Percentiles rank a stretch among this genome's conserved stretches.
Evolutionary conservation across 2,888 invertebrate species (phyloP).

Genomic region (Deilephila elpenor): DNA sequence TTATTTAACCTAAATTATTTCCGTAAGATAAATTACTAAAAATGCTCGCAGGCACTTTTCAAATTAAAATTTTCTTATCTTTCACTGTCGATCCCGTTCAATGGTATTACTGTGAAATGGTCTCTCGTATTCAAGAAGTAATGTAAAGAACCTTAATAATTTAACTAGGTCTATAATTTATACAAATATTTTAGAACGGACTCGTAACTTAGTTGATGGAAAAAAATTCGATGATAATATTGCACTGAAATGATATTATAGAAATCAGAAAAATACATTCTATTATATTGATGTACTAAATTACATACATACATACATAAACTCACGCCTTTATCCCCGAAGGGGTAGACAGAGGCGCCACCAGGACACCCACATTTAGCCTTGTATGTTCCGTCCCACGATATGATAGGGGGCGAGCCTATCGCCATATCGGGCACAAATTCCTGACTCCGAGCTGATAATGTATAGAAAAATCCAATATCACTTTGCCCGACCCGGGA

Average conservation of each 20-base stretch:
- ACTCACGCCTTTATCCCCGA: too few relatives aligned
- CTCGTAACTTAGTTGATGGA: background rate
- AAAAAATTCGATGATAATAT: background rate
- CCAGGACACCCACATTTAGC: too few relatives aligned
- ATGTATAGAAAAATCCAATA: too few relatives aligned
- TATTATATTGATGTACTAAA: too few relatives aligned
- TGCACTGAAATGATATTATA: background rate
- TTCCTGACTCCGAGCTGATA: too few relatives aligned
- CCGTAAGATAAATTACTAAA: constrained; percentile 39
- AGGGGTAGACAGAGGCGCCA: too few relatives aligned
- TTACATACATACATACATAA: too few relatives aligned
- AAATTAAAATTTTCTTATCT: constrained; percentile 62
- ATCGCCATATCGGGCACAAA: too few relatives aligned
- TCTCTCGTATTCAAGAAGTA: background rate
- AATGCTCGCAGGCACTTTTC: constrained; percentile 54
- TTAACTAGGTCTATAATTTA: background rate
- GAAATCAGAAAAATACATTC: too few relatives aligned
- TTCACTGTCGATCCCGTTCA: constrained; percentile 49
- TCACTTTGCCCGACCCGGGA: too few relatives aligned
- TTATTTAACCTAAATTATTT: constrained; percentile 28
- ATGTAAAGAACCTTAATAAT: background rate
- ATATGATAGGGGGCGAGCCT: too few relatives aligned
- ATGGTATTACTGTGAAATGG: constrained; percentile 37
- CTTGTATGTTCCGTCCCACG: too few relatives aligned
- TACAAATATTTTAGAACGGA: background rate